Evolutionary conservation across 2,888 invertebrate genomes (phyloP).

Genomic region (Bombylius discolor): DNA sequence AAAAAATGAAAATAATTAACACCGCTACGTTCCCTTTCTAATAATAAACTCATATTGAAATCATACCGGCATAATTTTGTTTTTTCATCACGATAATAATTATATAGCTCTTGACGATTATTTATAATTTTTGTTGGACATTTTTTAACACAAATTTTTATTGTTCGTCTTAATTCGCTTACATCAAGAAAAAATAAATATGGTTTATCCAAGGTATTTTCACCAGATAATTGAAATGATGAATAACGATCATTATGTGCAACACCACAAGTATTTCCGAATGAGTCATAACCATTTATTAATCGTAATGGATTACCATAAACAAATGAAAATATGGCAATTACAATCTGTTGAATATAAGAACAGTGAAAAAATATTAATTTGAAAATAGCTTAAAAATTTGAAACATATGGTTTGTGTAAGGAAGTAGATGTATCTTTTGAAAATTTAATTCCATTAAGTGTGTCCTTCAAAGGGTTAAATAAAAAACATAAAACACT

Average conservation of each 20-base stretch:
- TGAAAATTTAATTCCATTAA: too few species aligned
- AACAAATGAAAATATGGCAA: slow-evolving; percentile 76
- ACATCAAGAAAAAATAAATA: slow-evolving; percentile 77
- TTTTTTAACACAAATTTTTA: slow-evolving; percentile 79
- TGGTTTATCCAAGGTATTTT: slow-evolving; percentile 64
- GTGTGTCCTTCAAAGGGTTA: too few species aligned
- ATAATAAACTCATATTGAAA: slow-evolving; percentile 44
- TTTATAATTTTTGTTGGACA: slow-evolving; percentile 62
- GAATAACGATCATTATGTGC: slow-evolving; percentile 61
- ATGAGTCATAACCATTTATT: slow-evolving; percentile 85
- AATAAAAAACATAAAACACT: too few species aligned
- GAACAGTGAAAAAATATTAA: too few species aligned
- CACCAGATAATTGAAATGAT: slow-evolving; percentile 62
- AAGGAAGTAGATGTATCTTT: too few species aligned
- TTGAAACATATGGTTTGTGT: too few species aligned
- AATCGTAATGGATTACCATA: slow-evolving; percentile 76
- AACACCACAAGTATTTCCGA: slow-evolving; percentile 88
- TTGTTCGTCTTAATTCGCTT: slow-evolving; percentile 55
- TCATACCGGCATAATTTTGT: slow-evolving; percentile 67
- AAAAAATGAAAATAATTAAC: slow-evolving; percentile 36
- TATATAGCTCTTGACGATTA: slow-evolving; percentile 51
- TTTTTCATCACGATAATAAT: slow-evolving; percentile 58
- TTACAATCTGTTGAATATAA: slow-evolving; percentile 47
- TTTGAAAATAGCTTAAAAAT: too few species aligned
- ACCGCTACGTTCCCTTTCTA: slow-evolving; percentile 32